phyloP scores from a whole-genome alignment of 2,888 invertebrate species.

The Sabatieria punctata region DNA sequence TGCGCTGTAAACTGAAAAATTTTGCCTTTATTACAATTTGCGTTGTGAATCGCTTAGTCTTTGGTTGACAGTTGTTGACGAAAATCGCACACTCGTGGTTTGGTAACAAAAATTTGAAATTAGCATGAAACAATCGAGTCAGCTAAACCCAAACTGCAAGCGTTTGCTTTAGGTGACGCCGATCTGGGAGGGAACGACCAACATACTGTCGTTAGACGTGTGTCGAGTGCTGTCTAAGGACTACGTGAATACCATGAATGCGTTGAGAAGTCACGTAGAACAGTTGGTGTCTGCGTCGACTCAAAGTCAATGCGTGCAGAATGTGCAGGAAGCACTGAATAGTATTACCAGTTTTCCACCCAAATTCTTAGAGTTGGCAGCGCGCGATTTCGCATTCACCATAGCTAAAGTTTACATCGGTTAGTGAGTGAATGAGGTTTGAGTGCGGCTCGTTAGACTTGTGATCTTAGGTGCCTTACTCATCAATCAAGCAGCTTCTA shows the following conservation, averaged over 20 bases:
- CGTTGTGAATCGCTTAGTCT: too few species aligned
- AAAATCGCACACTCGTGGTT: too few species aligned
- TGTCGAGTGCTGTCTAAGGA: constrained; percentile 34
- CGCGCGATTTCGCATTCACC: constrained; percentile 39
- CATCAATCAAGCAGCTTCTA: constrained; percentile 29
- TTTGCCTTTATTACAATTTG: too few species aligned
- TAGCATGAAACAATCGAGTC: too few species aligned
- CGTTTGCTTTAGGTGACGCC: constrained; percentile 40
- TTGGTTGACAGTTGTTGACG: too few species aligned
- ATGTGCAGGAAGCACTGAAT: not conserved
- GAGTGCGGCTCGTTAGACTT: not conserved
- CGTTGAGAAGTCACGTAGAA: too few species aligned
- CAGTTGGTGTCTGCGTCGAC: not conserved
- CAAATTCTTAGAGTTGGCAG: constrained; percentile 32
- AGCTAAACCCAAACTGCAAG: too few species aligned
- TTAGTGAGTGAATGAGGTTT: constrained; percentile 13
- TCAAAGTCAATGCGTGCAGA: not conserved
- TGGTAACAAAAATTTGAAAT: too few species aligned
- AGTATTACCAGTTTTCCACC: constrained; percentile 2
- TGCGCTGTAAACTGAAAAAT: too few species aligned
- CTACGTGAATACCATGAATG: not conserved
- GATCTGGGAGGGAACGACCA: constrained; percentile 46
- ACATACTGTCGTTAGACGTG: constrained; percentile 41
- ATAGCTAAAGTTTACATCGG: constrained; percentile 35
- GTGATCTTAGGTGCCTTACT: constrained; percentile 26